A percentile compares a stretch with the other conserved stretches of the same genome.
Evolutionary conservation across 2,888 invertebrate species (phyloP).

Genomic region (Drosophila silvestris): DNA sequence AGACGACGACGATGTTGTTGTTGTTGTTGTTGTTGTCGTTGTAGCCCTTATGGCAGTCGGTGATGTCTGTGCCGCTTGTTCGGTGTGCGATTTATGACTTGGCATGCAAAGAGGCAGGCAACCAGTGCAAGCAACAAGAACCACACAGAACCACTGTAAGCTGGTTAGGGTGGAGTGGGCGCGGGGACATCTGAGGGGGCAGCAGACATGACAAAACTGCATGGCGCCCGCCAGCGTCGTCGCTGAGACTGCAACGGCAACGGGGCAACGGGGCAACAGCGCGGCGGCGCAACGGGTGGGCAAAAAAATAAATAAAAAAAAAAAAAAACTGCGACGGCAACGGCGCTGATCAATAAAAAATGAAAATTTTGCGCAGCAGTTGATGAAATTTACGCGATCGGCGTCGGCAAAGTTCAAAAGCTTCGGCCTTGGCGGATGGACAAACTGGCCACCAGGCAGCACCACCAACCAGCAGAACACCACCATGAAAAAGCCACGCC

Average conservation of each 20-base stretch:
- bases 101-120: constrained; percentile 68
- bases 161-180: neutral
- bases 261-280: constrained; percentile 17
- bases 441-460: constrained; percentile 39
- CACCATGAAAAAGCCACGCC: constrained; percentile 40
- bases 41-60: constrained; percentile 66
- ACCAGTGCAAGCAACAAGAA: constrained; percentile 16
- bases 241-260: constrained; percentile 48
- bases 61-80: constrained; percentile 66
- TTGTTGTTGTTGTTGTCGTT: constrained; percentile 9
- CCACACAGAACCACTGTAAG: constrained; percentile 5
- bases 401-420: constrained; percentile 76
- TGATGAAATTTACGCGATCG: constrained; percentile 82
- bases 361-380: constrained; percentile 81
- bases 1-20: constrained; percentile 1
- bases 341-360: constrained; percentile 76
- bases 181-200: neutral
- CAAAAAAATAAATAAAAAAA: neutral
- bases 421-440: constrained; percentile 53
- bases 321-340: constrained; percentile 18
- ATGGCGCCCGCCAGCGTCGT: constrained; percentile 81
- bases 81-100: constrained; percentile 79
- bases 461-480: neutral
- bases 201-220: constrained; percentile 71
- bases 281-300: constrained; percentile 67